Evolutionary conservation across 1,140 invertebrate species (phyloP).

Genomic region (Plutomurus gul): DNA sequence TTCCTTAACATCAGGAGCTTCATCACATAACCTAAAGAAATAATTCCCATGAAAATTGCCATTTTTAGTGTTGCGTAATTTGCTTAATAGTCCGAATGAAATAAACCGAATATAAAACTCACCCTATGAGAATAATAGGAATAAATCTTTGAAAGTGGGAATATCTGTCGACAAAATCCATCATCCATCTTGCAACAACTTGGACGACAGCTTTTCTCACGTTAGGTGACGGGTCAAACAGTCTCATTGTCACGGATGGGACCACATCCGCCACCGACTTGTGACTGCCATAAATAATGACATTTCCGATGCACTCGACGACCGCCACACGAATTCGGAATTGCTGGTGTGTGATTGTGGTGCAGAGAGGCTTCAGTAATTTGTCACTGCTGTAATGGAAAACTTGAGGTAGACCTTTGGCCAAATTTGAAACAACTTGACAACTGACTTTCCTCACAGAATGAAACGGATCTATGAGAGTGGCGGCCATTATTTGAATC

Average conservation of each 20-base stretch:
- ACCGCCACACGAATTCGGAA: conserved; percentile 74
- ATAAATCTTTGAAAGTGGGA: conserved; percentile 76
- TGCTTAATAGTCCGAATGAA: too few relatives aligned
- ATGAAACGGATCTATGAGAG: conserved; percentile 74
- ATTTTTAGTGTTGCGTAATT: too few relatives aligned
- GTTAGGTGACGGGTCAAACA: conserved; percentile 73
- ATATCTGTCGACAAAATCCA: conserved; percentile 74
- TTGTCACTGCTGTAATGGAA: conserved; percentile 75
- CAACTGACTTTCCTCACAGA: conserved; percentile 78
- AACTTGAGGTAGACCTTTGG: conserved; percentile 66
- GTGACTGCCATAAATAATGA: conserved; percentile 65
- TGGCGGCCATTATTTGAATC: conserved; percentile 71
- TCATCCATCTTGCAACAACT: conserved; percentile 70
- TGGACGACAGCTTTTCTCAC: conserved; percentile 70
- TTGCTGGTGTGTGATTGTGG: conserved; percentile 77
- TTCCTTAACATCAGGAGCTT: conserved; percentile 66
- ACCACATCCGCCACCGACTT: conserved; percentile 67
- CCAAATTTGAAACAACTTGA: conserved; percentile 68
- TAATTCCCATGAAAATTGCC: not conserved
- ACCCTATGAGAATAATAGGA: conserved; percentile 74
- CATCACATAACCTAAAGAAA: conserved; percentile 67
- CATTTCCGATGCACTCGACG: conserved; percentile 68
- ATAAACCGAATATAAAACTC: conserved; percentile 37
- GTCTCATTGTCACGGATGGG: conserved; percentile 70
- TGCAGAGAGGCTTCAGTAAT: conserved; percentile 72